Conservation (phyloP, 1,140 invertebrate genomes). For the Drosophila paulistorum region DNA sequence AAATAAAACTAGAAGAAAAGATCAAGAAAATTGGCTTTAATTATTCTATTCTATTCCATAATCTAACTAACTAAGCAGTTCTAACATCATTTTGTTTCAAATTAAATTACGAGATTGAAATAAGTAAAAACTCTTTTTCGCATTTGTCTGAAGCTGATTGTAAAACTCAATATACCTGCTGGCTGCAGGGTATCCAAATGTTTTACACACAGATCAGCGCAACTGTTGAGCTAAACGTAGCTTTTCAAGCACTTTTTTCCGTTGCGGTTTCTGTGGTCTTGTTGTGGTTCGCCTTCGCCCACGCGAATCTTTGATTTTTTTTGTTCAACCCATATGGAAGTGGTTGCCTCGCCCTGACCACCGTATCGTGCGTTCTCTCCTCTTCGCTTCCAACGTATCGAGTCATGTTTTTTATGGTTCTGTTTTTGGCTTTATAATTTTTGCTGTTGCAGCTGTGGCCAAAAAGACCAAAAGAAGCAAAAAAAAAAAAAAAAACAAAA, state of each 20-base stretch:
- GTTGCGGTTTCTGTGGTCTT: constrained; percentile 5
- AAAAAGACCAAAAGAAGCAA: constrained; percentile 20
- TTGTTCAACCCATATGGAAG: constrained; percentile 38
- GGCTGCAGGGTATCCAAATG: background rate
- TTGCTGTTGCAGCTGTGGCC: constrained; percentile 34
- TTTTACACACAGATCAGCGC: background rate
- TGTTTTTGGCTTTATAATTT: constrained; percentile 28
- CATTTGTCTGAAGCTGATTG: too few species aligned
- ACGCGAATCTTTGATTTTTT: constrained; percentile 11
- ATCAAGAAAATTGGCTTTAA: too few species aligned
- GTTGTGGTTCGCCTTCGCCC: constrained; percentile 12
- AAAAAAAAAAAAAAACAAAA: background rate
- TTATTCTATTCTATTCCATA: too few species aligned
- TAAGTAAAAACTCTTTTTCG: too few species aligned
- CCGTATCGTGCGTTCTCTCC: constrained; percentile 4
- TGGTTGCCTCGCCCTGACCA: constrained; percentile 16
- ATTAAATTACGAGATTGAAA: too few species aligned
- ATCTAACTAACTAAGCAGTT: too few species aligned
- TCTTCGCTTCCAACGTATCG: constrained; percentile 16
- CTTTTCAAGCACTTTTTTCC: constrained; percentile 2
- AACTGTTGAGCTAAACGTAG: constrained; percentile 9
- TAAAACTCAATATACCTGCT: background rate
- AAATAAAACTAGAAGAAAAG: too few species aligned
- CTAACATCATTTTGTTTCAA: too few species aligned
- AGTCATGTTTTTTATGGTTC: constrained; percentile 43